Evolutionary conservation across 1,140 invertebrate species (phyloP), one percentile per base, ranked within the genome.

Genomic region (Panagrolaimus sp.): DNA sequence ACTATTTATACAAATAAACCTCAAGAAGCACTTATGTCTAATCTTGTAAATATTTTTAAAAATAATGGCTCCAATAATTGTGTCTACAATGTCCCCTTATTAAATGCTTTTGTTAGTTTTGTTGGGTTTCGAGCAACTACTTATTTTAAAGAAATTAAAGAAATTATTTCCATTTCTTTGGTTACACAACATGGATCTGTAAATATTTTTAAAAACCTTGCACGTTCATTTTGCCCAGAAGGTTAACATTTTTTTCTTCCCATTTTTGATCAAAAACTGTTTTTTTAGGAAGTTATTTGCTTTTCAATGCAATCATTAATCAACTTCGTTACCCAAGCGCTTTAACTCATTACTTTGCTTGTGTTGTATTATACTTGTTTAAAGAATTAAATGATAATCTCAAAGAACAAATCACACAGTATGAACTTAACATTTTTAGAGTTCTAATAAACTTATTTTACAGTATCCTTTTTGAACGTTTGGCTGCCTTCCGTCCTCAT

Each of bases 141-240:
- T 38, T 76, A 80, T 46, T 85, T 88, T 72, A 87, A 88, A 5
- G 88, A 90, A 43, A 86, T 85, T 67, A 67, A 69, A 68, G 89
- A 90, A 71, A 90, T 91, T 7, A 93, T 95, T 0, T 95, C 90
- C 78, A 96, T 96, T 89, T 89, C 91, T 20, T 97, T 93, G 0
- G 96, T 98, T 69, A 82, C 84, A 7, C 93, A 98, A 80, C 94
- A 93, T 23, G 90, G 94, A 0, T 94, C 96, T 82, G 98, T 98
- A 93, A 96, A 99, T 82, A 98, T 99, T 69, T 98, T 99, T 87
- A 93, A 98, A 85, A 97, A 97, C 86, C 87, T 99, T 70, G 92
- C 92, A 14, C 93, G 97, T 3, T 93, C 96, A 84, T 87, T 98
- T 43, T 95, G 98, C 83, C 96, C 92, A 13, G 94, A 98, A 86